A percentile compares a stretch with the other conserved stretches of the same genome.
Evolutionary conservation across 2,113 vertebrate species (phyloP).

Genomic region (Aptenodytes forsteri): DNA sequence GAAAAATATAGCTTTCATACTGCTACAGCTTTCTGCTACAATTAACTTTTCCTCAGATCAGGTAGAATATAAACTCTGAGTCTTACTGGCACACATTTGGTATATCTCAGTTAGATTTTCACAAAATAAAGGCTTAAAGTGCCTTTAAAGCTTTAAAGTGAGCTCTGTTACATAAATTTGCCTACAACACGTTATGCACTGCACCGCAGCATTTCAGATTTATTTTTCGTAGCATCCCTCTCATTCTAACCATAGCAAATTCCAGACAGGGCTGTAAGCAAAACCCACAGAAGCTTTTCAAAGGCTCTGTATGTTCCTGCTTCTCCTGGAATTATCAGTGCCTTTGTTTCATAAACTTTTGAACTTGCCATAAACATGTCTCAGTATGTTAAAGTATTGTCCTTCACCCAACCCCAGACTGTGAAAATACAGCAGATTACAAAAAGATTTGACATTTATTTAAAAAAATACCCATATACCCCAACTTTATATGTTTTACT

Average conservation of each 20-base stretch:
- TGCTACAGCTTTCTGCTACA: neutral
- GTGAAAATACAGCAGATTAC: neutral
- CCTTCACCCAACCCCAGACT: slow-evolving; percentile 1
- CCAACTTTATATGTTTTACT: neutral
- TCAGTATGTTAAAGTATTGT: neutral
- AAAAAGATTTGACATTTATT: neutral
- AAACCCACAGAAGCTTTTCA: slow-evolving; percentile 2
- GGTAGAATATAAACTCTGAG: neutral
- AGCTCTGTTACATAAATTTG: neutral
- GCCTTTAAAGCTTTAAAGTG: neutral
- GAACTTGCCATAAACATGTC: slow-evolving; percentile 35
- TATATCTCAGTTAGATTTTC: neutral
- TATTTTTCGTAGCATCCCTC: neutral
- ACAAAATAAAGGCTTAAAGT: neutral
- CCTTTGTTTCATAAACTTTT: slow-evolving; percentile 46
- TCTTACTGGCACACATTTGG: neutral
- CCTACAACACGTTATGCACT: neutral
- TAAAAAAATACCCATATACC: neutral
- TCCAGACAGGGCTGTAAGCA: neutral
- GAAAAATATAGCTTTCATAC: neutral
- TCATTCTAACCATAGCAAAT: neutral
- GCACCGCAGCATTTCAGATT: neutral
- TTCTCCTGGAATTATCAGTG: neutral
- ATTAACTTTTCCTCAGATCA: neutral
- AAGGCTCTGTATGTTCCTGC: neutral